phyloP scores from a whole-genome alignment of 2,113 vertebrate genomes.

The Gymnobelideus leadbeateri region DNA sequence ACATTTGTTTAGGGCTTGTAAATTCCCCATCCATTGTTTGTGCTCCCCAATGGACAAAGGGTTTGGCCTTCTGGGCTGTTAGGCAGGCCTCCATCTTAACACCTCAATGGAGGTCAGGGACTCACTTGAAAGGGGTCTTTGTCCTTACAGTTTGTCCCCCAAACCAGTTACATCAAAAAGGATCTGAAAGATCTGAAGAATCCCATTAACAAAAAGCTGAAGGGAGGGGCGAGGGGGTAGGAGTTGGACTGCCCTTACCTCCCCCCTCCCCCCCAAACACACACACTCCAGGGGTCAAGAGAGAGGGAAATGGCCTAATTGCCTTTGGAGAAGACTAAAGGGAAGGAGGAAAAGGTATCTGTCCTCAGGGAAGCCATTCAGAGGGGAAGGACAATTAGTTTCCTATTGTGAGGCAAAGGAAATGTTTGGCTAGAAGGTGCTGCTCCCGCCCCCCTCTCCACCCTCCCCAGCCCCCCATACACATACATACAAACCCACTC shows the following conservation, averaged over 20 bases:
- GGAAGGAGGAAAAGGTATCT: neutral
- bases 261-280: neutral
- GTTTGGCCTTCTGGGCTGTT: conserved; percentile 82
- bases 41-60: conserved; percentile 84
- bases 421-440: conserved; percentile 5
- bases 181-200: conserved; percentile 82
- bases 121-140: conserved; percentile 86
- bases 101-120: conserved; percentile 85
- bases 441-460: neutral
- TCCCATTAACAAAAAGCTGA: conserved; percentile 18
- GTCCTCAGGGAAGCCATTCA: neutral
- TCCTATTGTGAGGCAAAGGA: neutral
- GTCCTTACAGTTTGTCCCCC: conserved; percentile 87
- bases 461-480: neutral
- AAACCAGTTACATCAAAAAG: conserved; percentile 86
- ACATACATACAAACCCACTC: neutral
- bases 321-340: neutral
- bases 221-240: conserved; percentile 50
- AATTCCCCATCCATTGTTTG: conserved; percentile 85
- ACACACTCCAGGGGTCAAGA: neutral
- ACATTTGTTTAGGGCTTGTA: conserved; percentile 86
- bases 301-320: conserved; percentile 8
- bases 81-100: conserved; percentile 86
- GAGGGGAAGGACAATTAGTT: conserved; percentile 1
- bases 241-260: neutral